Conservation (phyloP, 1,140 invertebrate species). For the Drosophila mauritiana region DNA sequence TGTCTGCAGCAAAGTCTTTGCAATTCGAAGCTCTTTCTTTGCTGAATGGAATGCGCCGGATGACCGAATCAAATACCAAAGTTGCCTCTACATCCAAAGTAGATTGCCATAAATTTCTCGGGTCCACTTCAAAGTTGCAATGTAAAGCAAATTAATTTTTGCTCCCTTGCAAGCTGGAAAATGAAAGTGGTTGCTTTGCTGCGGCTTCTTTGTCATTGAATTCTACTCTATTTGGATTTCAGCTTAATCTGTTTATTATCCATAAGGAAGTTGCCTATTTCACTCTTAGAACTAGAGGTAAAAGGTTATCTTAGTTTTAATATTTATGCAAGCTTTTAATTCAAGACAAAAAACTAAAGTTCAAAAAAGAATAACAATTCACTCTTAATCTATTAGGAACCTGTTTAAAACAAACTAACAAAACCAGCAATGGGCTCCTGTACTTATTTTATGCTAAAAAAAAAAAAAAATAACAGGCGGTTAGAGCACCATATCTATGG, state of each 20-base stretch:
- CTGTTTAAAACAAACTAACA: too few relatives aligned
- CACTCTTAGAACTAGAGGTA: too few relatives aligned
- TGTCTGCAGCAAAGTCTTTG: not conserved
- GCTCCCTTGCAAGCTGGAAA: not conserved
- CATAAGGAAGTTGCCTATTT: too few relatives aligned
- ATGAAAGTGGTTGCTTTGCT: slow-evolving; percentile 1
- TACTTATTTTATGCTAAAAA: too few relatives aligned
- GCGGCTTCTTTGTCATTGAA: slow-evolving; percentile 3
- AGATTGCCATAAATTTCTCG: not conserved
- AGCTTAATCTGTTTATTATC: not conserved
- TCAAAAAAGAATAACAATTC: too few relatives aligned
- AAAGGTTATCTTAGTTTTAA: too few relatives aligned
- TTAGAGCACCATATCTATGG: not conserved
- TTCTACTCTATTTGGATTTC: not conserved
- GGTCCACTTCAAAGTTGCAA: not conserved
- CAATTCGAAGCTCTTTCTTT: not conserved
- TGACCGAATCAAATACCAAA: slow-evolving; percentile 10
- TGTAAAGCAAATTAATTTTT: slow-evolving; percentile 6
- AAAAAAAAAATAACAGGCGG: too few relatives aligned
- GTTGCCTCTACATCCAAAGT: not conserved
- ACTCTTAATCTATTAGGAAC: too few relatives aligned
- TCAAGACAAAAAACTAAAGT: too few relatives aligned
- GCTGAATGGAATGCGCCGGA: not conserved
- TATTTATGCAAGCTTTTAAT: too few relatives aligned
- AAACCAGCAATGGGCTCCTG: too few relatives aligned